These are phyloP conservation scores for Chitala chitala DNA, from an alignment of 2,113 vertebrate species.

Conservation along the genomic window DNA sequence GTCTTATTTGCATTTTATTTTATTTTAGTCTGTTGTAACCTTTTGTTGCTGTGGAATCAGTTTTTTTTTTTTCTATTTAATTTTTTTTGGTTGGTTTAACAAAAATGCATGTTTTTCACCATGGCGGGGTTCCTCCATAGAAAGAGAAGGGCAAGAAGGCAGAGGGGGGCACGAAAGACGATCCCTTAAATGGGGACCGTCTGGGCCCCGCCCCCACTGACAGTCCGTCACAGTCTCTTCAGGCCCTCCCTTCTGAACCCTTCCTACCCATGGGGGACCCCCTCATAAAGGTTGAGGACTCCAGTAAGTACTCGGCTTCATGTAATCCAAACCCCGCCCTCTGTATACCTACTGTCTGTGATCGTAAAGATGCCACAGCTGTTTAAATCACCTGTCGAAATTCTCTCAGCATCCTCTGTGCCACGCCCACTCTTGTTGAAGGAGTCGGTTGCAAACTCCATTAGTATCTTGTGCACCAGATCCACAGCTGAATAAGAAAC, in stretches of 20 bases:
- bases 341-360: background rate
- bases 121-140: constrained; percentile 63
- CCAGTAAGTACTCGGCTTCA: constrained; percentile 70
- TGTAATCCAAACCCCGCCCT: background rate
- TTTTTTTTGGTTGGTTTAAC: no score
- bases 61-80: constrained; percentile 58
- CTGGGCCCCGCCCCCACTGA: constrained; percentile 59
- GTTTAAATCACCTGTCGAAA: background rate
- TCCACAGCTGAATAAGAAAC: background rate
- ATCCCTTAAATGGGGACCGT: constrained; percentile 50
- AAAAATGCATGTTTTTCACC: constrained; percentile 48
- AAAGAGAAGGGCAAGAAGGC: constrained; percentile 77
- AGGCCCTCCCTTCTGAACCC: constrained; percentile 65
- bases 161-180: constrained; percentile 49
- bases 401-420: no score
- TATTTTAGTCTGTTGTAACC: background rate
- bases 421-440: no score
- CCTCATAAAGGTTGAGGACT: constrained; percentile 68
- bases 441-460: no score
- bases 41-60: constrained; percentile 35
- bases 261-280: constrained; percentile 67
- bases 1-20: background rate
- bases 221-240: constrained; percentile 66
- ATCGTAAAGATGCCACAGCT: background rate
- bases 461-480: no score